Evolutionary conservation across 2,888 invertebrate genomes (phyloP).

Genomic region (Tinea pellionella): DNA sequence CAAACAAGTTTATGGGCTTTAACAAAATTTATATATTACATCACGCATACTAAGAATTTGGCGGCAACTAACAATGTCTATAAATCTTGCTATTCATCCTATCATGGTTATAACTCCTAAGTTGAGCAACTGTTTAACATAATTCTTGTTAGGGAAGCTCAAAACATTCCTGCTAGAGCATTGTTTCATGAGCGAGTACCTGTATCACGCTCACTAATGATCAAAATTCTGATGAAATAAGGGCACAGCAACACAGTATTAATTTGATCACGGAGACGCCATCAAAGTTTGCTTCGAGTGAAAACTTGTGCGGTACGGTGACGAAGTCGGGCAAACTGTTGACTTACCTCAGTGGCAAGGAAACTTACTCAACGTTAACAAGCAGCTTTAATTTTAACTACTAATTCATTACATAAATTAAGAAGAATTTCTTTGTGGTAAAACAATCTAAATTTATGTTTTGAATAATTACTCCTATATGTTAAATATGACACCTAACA

Average conservation of each 20-base stretch:
- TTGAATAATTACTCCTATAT: neutral
- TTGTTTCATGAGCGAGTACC: conserved; percentile 7
- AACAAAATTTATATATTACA: neutral
- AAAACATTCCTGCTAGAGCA: conserved; percentile 1
- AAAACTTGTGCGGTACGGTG: conserved; percentile 20
- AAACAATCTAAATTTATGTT: neutral
- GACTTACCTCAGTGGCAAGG: conserved; percentile 22
- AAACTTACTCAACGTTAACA: conserved; percentile 19
- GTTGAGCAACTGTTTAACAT: conserved; percentile 6
- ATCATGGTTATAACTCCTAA: conserved; percentile 1
- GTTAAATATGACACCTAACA: neutral
- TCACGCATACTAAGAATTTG: neutral
- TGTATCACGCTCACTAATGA: conserved; percentile 9
- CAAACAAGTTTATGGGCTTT: neutral
- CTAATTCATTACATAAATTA: conserved; percentile 24
- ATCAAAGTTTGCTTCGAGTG: conserved; percentile 30
- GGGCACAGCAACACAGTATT: conserved; percentile 55
- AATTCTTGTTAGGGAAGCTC: conserved; percentile 5
- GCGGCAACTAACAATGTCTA: neutral
- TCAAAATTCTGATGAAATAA: conserved; percentile 20
- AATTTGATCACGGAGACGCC: conserved; percentile 56
- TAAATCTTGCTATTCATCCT: conserved; percentile 6
- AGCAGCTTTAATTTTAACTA: conserved; percentile 24
- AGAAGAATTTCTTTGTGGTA: neutral
- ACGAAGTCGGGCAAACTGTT: conserved; percentile 26